A percentile compares a stretch with the other conserved stretches of the same genome.
Evolutionary conservation across 2,113 vertebrate species (phyloP).

Genomic region (Dendrocopos noguchii): DNA sequence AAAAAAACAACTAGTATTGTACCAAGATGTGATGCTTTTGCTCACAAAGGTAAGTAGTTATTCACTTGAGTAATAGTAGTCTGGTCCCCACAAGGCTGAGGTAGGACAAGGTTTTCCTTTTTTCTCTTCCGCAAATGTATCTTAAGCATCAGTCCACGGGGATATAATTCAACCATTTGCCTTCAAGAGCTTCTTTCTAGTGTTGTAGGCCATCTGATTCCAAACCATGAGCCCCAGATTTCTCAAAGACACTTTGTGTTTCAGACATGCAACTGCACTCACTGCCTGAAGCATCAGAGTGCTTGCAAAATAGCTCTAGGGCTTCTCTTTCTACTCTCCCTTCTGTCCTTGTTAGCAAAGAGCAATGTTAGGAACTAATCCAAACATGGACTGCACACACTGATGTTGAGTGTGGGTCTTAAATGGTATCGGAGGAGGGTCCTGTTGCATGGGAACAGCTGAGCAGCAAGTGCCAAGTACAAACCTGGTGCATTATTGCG

Average conservation of each 20-base stretch:
- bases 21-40: rapidly evolving
- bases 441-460: background rate
- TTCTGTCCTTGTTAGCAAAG: background rate
- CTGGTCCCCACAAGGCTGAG: background rate
- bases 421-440: background rate
- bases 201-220: background rate
- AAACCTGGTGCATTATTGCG: background rate
- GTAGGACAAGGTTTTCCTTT: background rate
- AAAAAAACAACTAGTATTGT: background rate
- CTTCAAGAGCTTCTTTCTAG: background rate
- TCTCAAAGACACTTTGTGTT: background rate
- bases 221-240: background rate
- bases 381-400: background rate
- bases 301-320: background rate
- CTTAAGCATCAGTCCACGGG: background rate
- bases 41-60: background rate
- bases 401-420: background rate
- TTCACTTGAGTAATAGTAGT: background rate
- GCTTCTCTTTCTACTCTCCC: background rate
- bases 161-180: background rate
- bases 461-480: background rate
- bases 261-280: background rate
- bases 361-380: background rate
- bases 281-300: rapidly evolving
- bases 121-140: background rate